Percentiles rank a stretch among this genome's conserved stretches.
Evolutionary conservation across 37 sponge, comb jelly and placozoan species (phyloP).

Genomic region (Tethya wilhelma): DNA sequence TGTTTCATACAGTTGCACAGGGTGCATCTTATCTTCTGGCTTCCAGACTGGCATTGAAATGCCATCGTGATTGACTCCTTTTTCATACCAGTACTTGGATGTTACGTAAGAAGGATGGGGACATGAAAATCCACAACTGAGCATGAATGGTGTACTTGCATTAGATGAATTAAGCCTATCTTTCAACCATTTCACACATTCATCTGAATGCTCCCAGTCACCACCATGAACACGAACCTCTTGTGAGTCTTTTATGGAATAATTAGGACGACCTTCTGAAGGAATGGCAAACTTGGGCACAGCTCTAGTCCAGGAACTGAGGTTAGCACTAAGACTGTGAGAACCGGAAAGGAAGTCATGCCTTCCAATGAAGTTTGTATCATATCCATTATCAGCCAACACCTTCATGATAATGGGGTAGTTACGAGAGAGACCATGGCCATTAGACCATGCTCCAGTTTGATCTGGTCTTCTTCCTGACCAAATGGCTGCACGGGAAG

Average conservation of each 20-base stretch:
- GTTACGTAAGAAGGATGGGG: slow-evolving; percentile 3
- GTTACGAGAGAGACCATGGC: slow-evolving; percentile 5
- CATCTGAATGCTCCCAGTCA: background rate
- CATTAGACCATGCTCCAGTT: slow-evolving; percentile 26
- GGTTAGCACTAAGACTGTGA: slow-evolving; percentile 9
- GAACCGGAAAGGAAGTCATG: slow-evolving; percentile 1
- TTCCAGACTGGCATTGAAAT: slow-evolving; percentile 1
- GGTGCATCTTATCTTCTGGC: slow-evolving; percentile 9
- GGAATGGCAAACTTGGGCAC: slow-evolving; percentile 16
- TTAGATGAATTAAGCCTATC: background rate
- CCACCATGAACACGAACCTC: slow-evolving; percentile 8
- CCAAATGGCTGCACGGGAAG: slow-evolving; percentile 13
- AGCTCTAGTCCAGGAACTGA: slow-evolving; percentile 18
- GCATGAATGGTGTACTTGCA: slow-evolving; percentile 2
- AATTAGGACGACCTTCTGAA: background rate
- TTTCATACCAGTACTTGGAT: slow-evolving; percentile 12
- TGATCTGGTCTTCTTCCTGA: slow-evolving; percentile 15
- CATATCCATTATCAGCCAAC: slow-evolving; percentile 1
- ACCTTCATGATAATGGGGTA: slow-evolving; percentile 15
- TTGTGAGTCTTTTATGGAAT: background rate
- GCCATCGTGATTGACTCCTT: slow-evolving; percentile 14
- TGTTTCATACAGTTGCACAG: slow-evolving; percentile 6
- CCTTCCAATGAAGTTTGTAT: slow-evolving; percentile 5
- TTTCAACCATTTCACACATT: background rate
- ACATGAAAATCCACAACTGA: slow-evolving; percentile 1